Percentiles rank a stretch among this genome's conserved stretches.
These are phyloP conservation scores for Taxidea taxus DNA, from an alignment of 2,113 vertebrate species.

Conservation along the genomic window DNA sequence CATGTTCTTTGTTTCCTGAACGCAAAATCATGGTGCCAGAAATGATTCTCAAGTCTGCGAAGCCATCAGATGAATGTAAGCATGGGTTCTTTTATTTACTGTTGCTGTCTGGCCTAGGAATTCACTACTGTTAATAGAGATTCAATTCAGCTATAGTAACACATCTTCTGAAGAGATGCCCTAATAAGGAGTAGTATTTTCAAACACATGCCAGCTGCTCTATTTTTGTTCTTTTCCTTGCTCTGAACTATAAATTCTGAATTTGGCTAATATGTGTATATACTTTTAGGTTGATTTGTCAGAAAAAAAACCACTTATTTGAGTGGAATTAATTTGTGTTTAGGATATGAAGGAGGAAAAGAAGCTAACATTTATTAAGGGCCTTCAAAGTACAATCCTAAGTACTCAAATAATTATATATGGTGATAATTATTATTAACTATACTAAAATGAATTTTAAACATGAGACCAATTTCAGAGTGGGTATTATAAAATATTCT, in stretches of 20 bases:
- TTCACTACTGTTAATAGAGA: constrained; percentile 82
- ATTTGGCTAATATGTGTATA: constrained; percentile 42
- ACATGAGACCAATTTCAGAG: not conserved
- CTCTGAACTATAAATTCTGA: constrained; percentile 66
- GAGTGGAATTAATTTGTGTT: not conserved
- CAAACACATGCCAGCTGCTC: constrained; percentile 70
- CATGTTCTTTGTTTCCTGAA: constrained; percentile 70
- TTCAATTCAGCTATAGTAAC: constrained; percentile 72
- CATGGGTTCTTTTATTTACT: constrained; percentile 81
- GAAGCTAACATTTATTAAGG: not conserved
- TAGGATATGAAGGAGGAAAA: not conserved
- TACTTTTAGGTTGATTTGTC: not conserved
- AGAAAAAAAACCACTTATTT: not conserved
- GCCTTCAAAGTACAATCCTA: not conserved
- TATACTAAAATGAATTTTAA: not conserved
- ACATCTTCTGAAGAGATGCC: constrained; percentile 82
- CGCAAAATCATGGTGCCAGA: constrained; percentile 70
- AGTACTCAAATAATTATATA: not conserved
- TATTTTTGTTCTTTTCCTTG: constrained; percentile 71
- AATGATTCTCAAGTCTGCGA: constrained; percentile 68
- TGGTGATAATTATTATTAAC: not conserved
- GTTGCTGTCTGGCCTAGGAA: constrained; percentile 75
- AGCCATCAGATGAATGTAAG: constrained; percentile 79
- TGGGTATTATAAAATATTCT: not conserved
- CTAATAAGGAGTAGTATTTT: constrained; percentile 85